phyloP scores from a whole-genome alignment of 2,113 vertebrate species.

The Calypte anna region DNA sequence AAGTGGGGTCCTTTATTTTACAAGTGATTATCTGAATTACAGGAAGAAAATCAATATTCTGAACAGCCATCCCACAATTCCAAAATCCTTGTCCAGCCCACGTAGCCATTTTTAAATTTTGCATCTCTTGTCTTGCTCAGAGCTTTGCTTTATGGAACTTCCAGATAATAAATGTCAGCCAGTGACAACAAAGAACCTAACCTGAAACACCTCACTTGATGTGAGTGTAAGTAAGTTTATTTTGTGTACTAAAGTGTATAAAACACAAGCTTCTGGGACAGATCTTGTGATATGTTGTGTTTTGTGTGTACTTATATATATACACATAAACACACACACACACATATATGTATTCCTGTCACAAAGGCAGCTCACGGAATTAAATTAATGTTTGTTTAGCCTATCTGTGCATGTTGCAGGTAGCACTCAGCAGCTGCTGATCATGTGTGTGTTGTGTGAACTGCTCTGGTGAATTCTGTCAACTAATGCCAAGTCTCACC shows the following conservation, averaged over 20 bases:
- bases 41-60: neutral
- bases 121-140: neutral
- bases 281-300: fast-evolving
- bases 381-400: neutral
- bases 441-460: neutral
- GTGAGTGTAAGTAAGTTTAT: neutral
- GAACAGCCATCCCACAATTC: fast-evolving
- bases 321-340: no score
- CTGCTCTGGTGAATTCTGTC: neutral
- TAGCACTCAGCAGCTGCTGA: neutral
- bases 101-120: neutral
- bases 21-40: neutral
- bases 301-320: fast-evolving
- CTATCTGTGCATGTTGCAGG: neutral
- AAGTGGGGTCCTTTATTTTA: neutral
- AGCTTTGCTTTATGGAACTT: neutral
- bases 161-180: neutral
- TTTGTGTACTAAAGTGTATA: neutral
- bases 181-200: neutral
- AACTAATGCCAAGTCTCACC: neutral
- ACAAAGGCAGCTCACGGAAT: neutral
- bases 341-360: neutral
- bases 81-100: neutral
- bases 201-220: neutral
- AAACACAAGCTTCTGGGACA: neutral